Evolutionary conservation across 2,888 invertebrate genomes (phyloP).

Genomic region (Eristalis intricaria): DNA sequence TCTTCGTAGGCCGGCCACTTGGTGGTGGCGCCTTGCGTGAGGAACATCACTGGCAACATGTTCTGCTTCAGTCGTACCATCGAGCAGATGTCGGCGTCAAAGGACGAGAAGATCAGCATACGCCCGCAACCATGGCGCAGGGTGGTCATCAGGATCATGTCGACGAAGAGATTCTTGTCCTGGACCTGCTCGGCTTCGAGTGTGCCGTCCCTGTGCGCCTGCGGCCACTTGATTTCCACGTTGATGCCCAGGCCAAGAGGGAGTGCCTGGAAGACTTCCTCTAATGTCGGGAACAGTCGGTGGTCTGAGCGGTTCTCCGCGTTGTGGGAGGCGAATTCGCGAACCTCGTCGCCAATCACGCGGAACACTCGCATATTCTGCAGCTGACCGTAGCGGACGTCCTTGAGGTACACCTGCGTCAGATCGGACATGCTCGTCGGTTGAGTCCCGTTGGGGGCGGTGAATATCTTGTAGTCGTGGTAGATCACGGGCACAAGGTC

Average conservation of each 20-base stretch:
- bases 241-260: slow-evolving; percentile 96
- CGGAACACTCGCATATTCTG: slow-evolving; percentile 94
- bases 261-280: slow-evolving; percentile 90
- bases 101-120: slow-evolving; percentile 95
- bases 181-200: slow-evolving; percentile 91
- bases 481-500: slow-evolving; percentile 97
- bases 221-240: slow-evolving; percentile 98
- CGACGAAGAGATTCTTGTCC: slow-evolving; percentile 96
- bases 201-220: slow-evolving; percentile 91
- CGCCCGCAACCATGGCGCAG: slow-evolving; percentile 90
- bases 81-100: slow-evolving; percentile 97
- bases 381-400: slow-evolving; percentile 93
- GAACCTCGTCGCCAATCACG: slow-evolving; percentile 86
- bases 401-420: slow-evolving; percentile 95
- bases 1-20: slow-evolving; percentile 89
- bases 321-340: slow-evolving; percentile 87
- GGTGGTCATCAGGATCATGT: slow-evolving; percentile 91
- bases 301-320: slow-evolving; percentile 90
- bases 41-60: slow-evolving; percentile 96
- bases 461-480: slow-evolving; percentile 93
- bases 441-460: slow-evolving; percentile 87
- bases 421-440: slow-evolving; percentile 87
- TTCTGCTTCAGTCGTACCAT: slow-evolving; percentile 98
- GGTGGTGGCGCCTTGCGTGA: slow-evolving; percentile 82
- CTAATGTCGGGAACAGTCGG: slow-evolving; percentile 96